phyloP scores from a whole-genome alignment of 2,113 vertebrate genomes.

The Pelusios castaneus region DNA sequence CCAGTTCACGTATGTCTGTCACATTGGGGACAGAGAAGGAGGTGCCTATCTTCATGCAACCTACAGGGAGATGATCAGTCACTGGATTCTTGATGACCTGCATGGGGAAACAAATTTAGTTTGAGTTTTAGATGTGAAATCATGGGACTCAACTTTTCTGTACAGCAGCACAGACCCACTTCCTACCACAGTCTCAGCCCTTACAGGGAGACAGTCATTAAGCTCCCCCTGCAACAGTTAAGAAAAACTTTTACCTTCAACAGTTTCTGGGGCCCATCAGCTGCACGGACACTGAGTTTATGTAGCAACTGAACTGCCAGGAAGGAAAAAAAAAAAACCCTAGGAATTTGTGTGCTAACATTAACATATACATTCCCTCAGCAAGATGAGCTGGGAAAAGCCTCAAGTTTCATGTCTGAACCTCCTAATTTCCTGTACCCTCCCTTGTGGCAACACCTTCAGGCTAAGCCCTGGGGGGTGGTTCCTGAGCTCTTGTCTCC shows the following conservation, averaged over 20 bases:
- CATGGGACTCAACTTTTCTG: accelerated
- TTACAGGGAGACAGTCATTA: not conserved
- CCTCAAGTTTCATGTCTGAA: not conserved
- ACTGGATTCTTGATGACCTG: slow-evolving; percentile 96
- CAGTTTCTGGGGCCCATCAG: slow-evolving; percentile 95
- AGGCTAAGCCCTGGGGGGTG: not conserved
- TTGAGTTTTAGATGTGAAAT: not conserved
- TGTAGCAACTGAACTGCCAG: slow-evolving; percentile 93
- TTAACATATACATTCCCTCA: not conserved
- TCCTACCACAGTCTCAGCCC: accelerated
- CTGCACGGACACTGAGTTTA: slow-evolving; percentile 93
- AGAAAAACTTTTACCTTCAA: slow-evolving; percentile 77
- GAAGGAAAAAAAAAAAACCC: not conserved
- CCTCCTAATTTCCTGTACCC: not conserved
- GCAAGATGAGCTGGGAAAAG: not conserved
- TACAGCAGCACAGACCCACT: not conserved
- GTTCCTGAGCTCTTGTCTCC: not conserved
- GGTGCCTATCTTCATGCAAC: slow-evolving; percentile 88
- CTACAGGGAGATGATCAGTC: slow-evolving; percentile 91
- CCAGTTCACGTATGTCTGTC: slow-evolving; percentile 80
- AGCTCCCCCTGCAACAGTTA: not conserved
- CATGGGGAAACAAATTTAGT: not conserved
- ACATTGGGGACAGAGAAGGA: slow-evolving; percentile 85
- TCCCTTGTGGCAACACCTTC: not conserved
- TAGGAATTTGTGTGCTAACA: not conserved